phyloP scores from a whole-genome alignment of 2,888 invertebrate species.

The Clivina fossor region DNA sequence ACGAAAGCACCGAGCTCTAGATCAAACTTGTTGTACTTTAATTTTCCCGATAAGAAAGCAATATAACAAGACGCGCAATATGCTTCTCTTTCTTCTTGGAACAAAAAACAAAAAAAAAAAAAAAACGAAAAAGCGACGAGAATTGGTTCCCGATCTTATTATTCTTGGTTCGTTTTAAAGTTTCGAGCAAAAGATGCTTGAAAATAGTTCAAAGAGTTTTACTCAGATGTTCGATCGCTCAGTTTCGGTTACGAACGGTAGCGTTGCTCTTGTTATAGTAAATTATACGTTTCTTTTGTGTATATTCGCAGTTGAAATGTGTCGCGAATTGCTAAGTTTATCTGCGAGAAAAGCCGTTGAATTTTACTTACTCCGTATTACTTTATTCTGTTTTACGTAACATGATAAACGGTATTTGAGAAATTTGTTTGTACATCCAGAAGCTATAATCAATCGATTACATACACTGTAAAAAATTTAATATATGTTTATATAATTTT shows the following conservation, averaged over 20 bases:
- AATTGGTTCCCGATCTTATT: background rate
- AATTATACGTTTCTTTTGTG: constrained; percentile 26
- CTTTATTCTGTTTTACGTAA: background rate
- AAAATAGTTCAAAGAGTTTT: constrained; percentile 24
- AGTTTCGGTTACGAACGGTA: constrained; percentile 1
- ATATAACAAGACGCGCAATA: too few species aligned
- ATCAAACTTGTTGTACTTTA: too few species aligned
- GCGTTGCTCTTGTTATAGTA: constrained; percentile 21
- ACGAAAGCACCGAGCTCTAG: too few species aligned
- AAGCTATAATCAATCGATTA: too few species aligned
- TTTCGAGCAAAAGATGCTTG: constrained; percentile 11
- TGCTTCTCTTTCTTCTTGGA: too few species aligned
- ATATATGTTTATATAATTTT: too few species aligned
- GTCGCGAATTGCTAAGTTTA: constrained; percentile 16
- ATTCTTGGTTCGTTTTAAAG: constrained; percentile 2
- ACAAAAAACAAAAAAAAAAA: too few species aligned
- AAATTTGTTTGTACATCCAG: too few species aligned
- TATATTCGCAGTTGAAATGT: constrained; percentile 14
- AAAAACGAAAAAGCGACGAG: too few species aligned
- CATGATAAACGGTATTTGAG: too few species aligned
- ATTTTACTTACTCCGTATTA: background rate
- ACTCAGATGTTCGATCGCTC: constrained; percentile 2
- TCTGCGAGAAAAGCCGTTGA: constrained; percentile 18
- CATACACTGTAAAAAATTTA: too few species aligned
- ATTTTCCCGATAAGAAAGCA: too few species aligned